phyloP scores from a whole-genome alignment of 2,888 invertebrate species.

The Nymphalis c-album region DNA sequence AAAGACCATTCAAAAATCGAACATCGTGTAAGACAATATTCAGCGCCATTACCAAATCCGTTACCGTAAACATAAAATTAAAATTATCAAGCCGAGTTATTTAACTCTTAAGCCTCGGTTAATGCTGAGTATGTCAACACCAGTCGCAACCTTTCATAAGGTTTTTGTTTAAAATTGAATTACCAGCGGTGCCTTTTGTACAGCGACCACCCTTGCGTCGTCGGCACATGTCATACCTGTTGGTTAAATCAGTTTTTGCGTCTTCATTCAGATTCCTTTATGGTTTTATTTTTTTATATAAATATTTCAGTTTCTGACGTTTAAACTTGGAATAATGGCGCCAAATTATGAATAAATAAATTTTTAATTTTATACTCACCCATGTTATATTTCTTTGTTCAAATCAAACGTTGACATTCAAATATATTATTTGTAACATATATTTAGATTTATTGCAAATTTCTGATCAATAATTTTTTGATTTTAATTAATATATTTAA shows the following conservation, averaged over 20 bases:
- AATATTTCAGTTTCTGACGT: constrained; percentile 11
- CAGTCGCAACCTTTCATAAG: constrained; percentile 58
- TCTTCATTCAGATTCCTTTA: constrained; percentile 50
- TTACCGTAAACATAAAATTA: constrained; percentile 75
- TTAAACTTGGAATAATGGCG: constrained; percentile 64
- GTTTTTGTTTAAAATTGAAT: constrained; percentile 75
- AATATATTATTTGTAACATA: not conserved
- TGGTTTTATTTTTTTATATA: not conserved
- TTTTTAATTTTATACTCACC: constrained; percentile 57
- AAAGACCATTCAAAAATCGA: constrained; percentile 34
- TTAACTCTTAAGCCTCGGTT: constrained; percentile 75
- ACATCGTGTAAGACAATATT: constrained; percentile 54
- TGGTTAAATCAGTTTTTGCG: constrained; percentile 74
- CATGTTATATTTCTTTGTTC: constrained; percentile 30
- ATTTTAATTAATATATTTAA: not conserved
- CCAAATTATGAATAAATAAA: constrained; percentile 52
- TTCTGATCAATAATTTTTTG: not conserved
- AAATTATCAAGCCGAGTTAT: constrained; percentile 67
- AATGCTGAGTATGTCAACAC: constrained; percentile 68
- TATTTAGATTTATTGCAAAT: not conserved
- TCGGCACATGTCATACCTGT: constrained; percentile 99
- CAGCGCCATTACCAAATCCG: constrained; percentile 81
- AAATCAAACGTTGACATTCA: constrained; percentile 21
- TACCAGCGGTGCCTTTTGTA: constrained; percentile 99
- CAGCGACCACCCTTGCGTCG: constrained; percentile 97